These are phyloP conservation scores for Saturnia japonica DNA, from an alignment of 2,888 invertebrate species.

Conservation along the genomic window DNA sequence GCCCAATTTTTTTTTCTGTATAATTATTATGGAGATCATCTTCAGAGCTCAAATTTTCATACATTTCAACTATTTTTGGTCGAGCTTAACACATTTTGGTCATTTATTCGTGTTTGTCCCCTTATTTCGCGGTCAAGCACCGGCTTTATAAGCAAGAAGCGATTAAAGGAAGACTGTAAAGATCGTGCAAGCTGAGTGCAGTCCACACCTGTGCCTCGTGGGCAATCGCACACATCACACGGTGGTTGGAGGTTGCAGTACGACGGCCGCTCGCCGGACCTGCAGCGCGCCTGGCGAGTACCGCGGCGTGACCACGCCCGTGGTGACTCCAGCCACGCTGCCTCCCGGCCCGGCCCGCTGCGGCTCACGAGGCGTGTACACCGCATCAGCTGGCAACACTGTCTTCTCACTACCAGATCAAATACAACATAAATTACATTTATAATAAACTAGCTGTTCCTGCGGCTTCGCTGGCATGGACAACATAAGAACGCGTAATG, in stretches of 20 bases:
- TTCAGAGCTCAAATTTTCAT: too few relatives aligned
- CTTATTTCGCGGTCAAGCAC: too few relatives aligned
- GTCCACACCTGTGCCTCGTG: conserved; percentile 47
- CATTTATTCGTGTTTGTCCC: too few relatives aligned
- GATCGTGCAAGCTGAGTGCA: conserved; percentile 29
- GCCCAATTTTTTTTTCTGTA: too few relatives aligned
- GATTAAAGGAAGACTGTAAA: not conserved
- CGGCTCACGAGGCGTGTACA: conserved; percentile 83
- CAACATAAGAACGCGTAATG: too few relatives aligned
- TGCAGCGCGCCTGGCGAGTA: conserved; percentile 90
- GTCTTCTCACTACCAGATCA: conserved; percentile 68
- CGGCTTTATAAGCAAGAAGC: not conserved
- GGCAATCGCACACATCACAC: conserved; percentile 76
- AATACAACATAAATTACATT: not conserved
- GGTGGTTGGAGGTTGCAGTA: conserved; percentile 93
- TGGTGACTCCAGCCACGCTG: conserved; percentile 79
- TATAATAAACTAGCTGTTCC: too few relatives aligned
- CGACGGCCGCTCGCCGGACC: conserved; percentile 94
- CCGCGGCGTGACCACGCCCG: conserved; percentile 83
- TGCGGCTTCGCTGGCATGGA: too few relatives aligned
- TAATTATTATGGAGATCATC: too few relatives aligned
- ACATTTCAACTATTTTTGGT: too few relatives aligned
- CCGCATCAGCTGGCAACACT: conserved; percentile 88
- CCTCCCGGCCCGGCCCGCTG: conserved; percentile 68
- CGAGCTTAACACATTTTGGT: too few relatives aligned